Evolutionary conservation across 2,888 invertebrate species (phyloP).

Genomic region (Orchestes rusci): DNA sequence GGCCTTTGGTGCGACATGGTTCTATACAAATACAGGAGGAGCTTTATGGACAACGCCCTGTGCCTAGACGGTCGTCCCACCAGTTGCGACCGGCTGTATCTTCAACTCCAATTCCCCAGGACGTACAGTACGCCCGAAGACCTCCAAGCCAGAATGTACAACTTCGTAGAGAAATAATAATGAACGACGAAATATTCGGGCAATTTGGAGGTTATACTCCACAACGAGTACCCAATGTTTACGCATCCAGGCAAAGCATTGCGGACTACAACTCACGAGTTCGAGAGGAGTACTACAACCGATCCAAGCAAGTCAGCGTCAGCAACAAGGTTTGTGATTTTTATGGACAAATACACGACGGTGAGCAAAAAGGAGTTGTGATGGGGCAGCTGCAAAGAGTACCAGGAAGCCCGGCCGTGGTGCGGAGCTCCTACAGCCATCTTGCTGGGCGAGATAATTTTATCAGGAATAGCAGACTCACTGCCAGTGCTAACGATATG

Average conservation of each 20-base stretch:
- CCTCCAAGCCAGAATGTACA: constrained; percentile 9
- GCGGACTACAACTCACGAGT: constrained; percentile 26
- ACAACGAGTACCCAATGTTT: constrained; percentile 16
- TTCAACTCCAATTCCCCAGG: constrained; percentile 9
- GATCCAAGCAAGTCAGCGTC: constrained; percentile 32
- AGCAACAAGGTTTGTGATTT: constrained; percentile 43
- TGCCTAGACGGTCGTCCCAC: constrained; percentile 22
- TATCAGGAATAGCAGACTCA: constrained; percentile 40
- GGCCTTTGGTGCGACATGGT: constrained; percentile 25
- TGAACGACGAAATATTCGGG: constrained; percentile 31
- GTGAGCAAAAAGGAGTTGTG: constrained; percentile 22
- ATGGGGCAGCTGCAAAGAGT: constrained; percentile 37
- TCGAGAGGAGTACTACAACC: constrained; percentile 29
- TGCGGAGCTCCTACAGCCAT: constrained; percentile 24
- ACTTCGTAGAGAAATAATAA: constrained; percentile 27
- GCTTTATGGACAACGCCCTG: constrained; percentile 26
- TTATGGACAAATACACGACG: constrained; percentile 43
- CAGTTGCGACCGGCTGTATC: constrained; percentile 10
- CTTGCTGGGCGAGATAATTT: constrained; percentile 34
- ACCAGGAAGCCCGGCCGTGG: constrained; percentile 23
- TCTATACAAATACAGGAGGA: constrained; percentile 30
- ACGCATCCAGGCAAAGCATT: constrained; percentile 29
- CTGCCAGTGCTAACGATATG: constrained; percentile 43
- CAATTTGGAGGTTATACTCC: constrained; percentile 29
- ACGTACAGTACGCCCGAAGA: constrained; percentile 5